Conservation (phyloP, 2,113 vertebrate species). For the Gobiocypris rarus region DNA sequence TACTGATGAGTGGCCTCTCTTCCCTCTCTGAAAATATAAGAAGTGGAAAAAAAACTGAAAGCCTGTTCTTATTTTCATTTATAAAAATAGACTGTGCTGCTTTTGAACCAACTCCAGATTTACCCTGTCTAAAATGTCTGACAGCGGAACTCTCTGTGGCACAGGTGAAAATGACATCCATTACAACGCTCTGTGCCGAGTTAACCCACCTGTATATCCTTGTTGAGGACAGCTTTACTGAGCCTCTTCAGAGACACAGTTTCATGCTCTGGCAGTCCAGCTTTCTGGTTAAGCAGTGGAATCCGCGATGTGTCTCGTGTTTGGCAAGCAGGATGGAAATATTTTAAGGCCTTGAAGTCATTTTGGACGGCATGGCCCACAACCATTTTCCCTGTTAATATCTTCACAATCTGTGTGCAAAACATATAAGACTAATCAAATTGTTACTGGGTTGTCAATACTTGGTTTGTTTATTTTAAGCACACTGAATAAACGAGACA, state of each 20-base stretch:
- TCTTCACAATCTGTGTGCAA: slow-evolving; percentile 82
- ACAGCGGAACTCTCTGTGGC: background rate
- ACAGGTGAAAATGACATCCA: background rate
- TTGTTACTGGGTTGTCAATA: background rate
- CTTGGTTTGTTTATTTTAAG: background rate
- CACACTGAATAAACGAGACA: background rate
- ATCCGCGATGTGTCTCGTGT: slow-evolving; percentile 87
- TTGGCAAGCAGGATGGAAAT: slow-evolving; percentile 79
- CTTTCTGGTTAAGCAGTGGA: slow-evolving; percentile 83
- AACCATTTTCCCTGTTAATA: slow-evolving; percentile 86
- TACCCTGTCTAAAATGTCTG: background rate
- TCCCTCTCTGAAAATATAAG: slow-evolving; percentile 77
- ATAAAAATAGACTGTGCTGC: slow-evolving; percentile 3
- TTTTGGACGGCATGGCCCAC: slow-evolving; percentile 89
- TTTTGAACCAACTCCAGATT: background rate
- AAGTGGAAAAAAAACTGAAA: background rate
- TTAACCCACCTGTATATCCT: slow-evolving; percentile 86
- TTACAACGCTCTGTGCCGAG: background rate
- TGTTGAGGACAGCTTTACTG: slow-evolving; percentile 83
- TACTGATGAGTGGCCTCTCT: slow-evolving; percentile 87
- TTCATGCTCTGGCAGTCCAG: slow-evolving; percentile 71
- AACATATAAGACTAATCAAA: background rate
- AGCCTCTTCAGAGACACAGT: slow-evolving; percentile 84
- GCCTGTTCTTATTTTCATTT: background rate
- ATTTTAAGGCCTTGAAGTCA: slow-evolving; percentile 86